A percentile compares a stretch with the other conserved stretches of the same genome.
phyloP scores from a whole-genome alignment of 1,140 invertebrate genomes.

The Drosophila navojoa region DNA sequence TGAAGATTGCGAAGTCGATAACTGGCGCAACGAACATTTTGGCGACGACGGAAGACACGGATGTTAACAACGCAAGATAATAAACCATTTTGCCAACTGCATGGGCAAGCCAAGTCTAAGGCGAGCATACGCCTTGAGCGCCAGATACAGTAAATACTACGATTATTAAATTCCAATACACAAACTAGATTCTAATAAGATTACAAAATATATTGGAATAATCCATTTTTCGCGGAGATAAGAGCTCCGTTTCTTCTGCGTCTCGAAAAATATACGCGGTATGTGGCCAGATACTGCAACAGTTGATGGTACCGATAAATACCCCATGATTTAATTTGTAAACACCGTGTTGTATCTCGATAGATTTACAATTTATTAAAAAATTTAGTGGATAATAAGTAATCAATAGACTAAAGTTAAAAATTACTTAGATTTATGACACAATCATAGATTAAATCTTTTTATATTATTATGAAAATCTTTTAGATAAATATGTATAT shows the following conservation, averaged over 20 bases:
- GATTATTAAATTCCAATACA: constrained; percentile 35
- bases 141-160: constrained; percentile 7
- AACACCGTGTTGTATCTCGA: constrained; percentile 49
- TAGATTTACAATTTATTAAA: not conserved
- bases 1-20: constrained; percentile 79
- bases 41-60: constrained; percentile 70
- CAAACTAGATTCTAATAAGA: constrained; percentile 67
- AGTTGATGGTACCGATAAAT: constrained; percentile 23
- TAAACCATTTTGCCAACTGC: constrained; percentile 62
- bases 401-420: not conserved
- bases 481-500: too few relatives aligned
- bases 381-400: not conserved
- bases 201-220: constrained; percentile 71
- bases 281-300: constrained; percentile 41
- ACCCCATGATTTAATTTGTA: constrained; percentile 41
- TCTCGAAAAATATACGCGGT: constrained; percentile 69
- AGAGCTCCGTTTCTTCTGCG: constrained; percentile 73
- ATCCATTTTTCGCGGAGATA: constrained; percentile 76
- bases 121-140: constrained; percentile 16
- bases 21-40: constrained; percentile 74
- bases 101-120: constrained; percentile 19
- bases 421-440: not conserved
- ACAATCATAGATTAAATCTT: too few relatives aligned
- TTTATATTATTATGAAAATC: too few relatives aligned
- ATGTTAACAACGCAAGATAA: constrained; percentile 66